Evolutionary conservation across 2,113 vertebrate genomes (phyloP).

Genomic region (Microcebus griseorufus): DNA sequence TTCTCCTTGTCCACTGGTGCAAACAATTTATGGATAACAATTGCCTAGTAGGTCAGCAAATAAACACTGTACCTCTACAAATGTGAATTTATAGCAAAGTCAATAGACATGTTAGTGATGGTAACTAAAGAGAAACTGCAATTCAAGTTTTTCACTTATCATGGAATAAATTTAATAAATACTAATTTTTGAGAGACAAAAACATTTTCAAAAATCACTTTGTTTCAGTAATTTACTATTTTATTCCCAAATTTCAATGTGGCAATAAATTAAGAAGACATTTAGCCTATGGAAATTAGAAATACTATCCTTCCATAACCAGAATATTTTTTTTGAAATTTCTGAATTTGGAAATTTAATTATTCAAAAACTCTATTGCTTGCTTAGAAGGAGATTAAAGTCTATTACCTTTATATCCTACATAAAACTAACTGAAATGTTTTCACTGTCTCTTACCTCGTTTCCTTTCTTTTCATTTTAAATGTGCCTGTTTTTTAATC

Average conservation of each 20-base stretch:
- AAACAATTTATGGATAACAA: neutral
- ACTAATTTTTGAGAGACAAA: neutral
- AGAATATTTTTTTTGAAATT: neutral
- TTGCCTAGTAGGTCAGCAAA: neutral
- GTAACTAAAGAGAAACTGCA: neutral
- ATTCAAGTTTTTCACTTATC: neutral
- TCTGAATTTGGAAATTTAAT: neutral
- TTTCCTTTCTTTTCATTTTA: neutral
- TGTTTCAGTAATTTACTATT: neutral
- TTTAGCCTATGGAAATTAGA: neutral
- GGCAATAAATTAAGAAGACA: slow-evolving; percentile 31
- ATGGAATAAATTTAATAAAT: neutral
- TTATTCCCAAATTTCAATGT: neutral
- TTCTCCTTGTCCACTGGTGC: neutral
- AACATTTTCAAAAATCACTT: neutral
- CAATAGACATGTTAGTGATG: neutral
- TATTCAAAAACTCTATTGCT: neutral
- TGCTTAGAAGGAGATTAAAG: neutral
- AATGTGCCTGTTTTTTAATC: neutral
- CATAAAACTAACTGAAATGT: neutral
- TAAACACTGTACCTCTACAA: neutral
- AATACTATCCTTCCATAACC: neutral
- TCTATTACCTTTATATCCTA: slow-evolving; percentile 8
- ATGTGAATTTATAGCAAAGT: neutral
- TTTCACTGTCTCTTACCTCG: slow-evolving; percentile 20